phyloP scores from a whole-genome alignment of 2,888 invertebrate species.

The Flexamia atlantica region DNA sequence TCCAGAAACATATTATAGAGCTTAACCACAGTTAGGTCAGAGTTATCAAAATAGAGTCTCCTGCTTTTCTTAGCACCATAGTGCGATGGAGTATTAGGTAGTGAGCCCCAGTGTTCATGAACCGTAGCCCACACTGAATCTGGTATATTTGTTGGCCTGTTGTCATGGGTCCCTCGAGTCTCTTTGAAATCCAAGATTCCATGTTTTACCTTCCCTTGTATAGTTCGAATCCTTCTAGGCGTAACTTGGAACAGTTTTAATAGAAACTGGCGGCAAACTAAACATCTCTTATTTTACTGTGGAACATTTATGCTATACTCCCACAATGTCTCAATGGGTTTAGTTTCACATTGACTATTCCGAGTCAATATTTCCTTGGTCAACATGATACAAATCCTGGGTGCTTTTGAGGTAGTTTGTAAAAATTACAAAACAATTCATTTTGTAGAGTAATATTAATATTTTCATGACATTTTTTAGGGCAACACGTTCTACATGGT shows the following conservation, averaged over 20 bases:
- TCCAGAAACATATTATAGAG: background rate
- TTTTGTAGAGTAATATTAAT: too few relatives aligned
- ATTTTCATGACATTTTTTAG: too few relatives aligned
- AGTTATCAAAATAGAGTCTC: background rate
- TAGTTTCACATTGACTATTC: too few relatives aligned
- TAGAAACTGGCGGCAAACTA: background rate
- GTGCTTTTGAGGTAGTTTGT: too few relatives aligned
- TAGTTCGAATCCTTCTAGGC: background rate
- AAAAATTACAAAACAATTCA: too few relatives aligned
- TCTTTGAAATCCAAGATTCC: background rate
- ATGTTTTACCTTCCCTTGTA: background rate
- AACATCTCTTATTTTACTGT: background rate
- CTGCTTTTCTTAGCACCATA: background rate
- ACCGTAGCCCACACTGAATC: background rate
- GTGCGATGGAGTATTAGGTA: background rate
- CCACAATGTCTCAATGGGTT: background rate
- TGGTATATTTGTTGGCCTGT: background rate
- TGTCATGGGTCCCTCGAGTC: background rate
- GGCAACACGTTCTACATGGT: too few relatives aligned
- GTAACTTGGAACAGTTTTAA: background rate
- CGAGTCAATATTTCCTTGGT: too few relatives aligned
- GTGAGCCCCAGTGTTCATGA: background rate
- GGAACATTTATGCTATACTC: background rate
- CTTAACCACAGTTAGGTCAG: background rate
- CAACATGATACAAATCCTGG: too few relatives aligned